Conservation (phyloP, 64 coral and sea anemone genomes). For the Actinia equina region DNA sequence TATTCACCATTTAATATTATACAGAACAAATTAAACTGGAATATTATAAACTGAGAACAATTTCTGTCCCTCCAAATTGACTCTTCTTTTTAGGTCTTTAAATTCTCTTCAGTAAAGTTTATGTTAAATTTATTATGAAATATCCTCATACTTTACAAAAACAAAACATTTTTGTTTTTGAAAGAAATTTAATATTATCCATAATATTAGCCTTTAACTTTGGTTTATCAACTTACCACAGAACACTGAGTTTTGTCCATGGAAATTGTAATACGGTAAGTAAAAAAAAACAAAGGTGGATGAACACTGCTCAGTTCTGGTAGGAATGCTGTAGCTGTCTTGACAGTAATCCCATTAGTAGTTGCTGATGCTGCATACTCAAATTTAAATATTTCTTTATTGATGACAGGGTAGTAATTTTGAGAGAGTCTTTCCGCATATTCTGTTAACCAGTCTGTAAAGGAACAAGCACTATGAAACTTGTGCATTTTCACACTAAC, state of each 20-base stretch:
- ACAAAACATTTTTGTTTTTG: too few species aligned
- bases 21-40: too few species aligned
- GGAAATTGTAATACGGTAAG: conserved; percentile 95
- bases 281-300: conserved; percentile 94
- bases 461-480: conserved; percentile 71
- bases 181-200: too few species aligned
- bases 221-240: conserved; percentile 45
- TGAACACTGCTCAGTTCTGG: conserved; percentile 90
- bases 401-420: conserved; percentile 72
- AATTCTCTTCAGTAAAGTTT: too few species aligned
- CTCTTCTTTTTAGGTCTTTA: too few species aligned
- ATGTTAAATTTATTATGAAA: too few species aligned
- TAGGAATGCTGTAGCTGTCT: conserved; percentile 79
- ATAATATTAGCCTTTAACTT: too few species aligned
- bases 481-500: conserved; percentile 61
- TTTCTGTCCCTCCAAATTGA: too few species aligned
- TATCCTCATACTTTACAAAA: too few species aligned
- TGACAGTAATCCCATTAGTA: conserved; percentile 70
- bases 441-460: conserved; percentile 66
- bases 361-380: conserved; percentile 43
- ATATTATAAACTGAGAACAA: too few species aligned
- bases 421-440: conserved; percentile 68
- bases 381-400: conserved; percentile 92
- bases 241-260: conserved; percentile 62
- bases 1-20: too few species aligned